phyloP scores from a whole-genome alignment of 2,797 vertebrate genomes.

The Carduelis carduelis region DNA sequence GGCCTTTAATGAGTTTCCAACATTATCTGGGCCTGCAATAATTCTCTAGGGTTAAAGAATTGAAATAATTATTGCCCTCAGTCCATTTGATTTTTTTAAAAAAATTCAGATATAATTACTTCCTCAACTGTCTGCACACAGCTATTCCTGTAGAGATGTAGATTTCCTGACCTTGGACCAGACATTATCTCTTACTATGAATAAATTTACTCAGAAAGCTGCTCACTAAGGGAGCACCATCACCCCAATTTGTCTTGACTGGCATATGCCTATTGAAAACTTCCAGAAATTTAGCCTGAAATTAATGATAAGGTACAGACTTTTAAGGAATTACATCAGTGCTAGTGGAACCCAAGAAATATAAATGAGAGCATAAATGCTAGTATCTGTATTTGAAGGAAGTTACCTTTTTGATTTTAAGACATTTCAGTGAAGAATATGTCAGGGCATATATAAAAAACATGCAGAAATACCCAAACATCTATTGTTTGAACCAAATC shows the following conservation, averaged over 20 bases:
- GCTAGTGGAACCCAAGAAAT: not conserved
- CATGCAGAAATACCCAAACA: not conserved
- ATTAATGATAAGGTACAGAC: slow-evolving; percentile 16
- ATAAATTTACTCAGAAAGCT: slow-evolving; percentile 68
- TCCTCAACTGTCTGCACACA: slow-evolving; percentile 45
- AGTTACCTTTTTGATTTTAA: not conserved
- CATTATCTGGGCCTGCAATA: slow-evolving; percentile 48
- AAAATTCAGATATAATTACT: slow-evolving; percentile 67
- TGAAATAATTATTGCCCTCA: slow-evolving; percentile 68
- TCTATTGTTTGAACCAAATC: not conserved
- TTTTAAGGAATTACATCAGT: not conserved
- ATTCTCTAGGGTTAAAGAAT: slow-evolving; percentile 66
- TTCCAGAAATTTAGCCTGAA: slow-evolving; percentile 36
- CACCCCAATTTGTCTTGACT: slow-evolving; percentile 61
- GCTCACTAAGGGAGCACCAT: slow-evolving; percentile 41
- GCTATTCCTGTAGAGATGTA: slow-evolving; percentile 57
- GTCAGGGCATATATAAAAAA: not conserved
- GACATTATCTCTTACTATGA: slow-evolving; percentile 59
- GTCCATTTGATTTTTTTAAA: not conserved
- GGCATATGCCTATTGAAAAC: slow-evolving; percentile 53
- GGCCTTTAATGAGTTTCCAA: slow-evolving; percentile 69
- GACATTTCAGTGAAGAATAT: not conserved
- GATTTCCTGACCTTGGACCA: slow-evolving; percentile 64
- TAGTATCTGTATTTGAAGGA: not conserved
- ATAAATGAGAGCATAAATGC: not conserved